phyloP scores from a whole-genome alignment of 2,888 invertebrate species.

The Tipula lateralis region DNA sequence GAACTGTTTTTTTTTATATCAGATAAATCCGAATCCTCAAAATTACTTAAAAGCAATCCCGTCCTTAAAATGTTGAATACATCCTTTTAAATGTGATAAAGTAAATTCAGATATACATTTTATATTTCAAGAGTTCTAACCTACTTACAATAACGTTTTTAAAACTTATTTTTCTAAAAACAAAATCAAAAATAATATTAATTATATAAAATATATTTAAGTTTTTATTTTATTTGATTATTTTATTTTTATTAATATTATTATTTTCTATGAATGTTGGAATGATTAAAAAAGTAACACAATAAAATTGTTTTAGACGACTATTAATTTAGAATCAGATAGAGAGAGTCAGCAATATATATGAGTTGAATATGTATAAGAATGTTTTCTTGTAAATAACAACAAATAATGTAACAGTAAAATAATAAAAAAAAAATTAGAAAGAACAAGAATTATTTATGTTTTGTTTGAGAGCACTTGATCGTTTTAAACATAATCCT shows the following conservation, averaged over 20 bases:
- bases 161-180: background rate
- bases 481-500: too few relatives aligned
- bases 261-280: background rate
- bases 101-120: background rate
- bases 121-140: background rate
- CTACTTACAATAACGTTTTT: background rate
- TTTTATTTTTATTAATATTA: background rate
- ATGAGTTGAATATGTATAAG: background rate
- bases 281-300: background rate
- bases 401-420: background rate
- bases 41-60: background rate
- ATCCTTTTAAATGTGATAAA: background rate
- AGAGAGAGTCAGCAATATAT: background rate
- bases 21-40: too few relatives aligned
- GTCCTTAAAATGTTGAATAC: background rate
- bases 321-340: background rate
- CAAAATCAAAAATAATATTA: background rate
- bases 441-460: background rate
- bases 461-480: background rate
- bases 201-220: background rate
- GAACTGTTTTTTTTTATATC: too few relatives aligned
- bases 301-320: background rate
- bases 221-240: background rate
- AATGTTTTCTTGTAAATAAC: background rate
- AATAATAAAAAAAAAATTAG: background rate